A percentile compares a stretch with the other conserved stretches of the same genome.
Evolutionary conservation across 2,113 vertebrate genomes (phyloP).

Genomic region (Mormyrus lacerda): DNA sequence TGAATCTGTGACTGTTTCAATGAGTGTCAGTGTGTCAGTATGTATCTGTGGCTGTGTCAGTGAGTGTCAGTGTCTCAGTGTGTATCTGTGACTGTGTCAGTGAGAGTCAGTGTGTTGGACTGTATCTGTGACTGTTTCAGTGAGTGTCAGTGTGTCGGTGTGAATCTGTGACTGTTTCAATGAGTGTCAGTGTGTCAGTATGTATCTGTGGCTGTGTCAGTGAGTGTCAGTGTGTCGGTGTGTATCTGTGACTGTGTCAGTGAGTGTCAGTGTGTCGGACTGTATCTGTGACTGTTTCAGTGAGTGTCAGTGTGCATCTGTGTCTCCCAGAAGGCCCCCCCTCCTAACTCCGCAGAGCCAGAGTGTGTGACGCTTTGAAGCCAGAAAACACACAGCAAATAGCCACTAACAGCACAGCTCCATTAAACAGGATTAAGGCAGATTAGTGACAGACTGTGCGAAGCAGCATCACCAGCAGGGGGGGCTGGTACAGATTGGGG

Average conservation of each 20-base stretch:
- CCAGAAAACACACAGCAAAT: slow-evolving; percentile 52
- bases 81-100: neutral
- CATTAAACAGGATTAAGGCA: slow-evolving; percentile 67
- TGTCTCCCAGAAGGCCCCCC: no score
- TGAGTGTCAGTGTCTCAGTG: neutral
- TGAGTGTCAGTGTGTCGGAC: neutral
- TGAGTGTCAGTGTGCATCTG: no score
- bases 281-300: no score
- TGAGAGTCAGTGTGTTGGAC: neutral
- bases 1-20: no score
- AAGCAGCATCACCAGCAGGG: slow-evolving; percentile 10
- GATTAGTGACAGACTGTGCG: slow-evolving; percentile 59
- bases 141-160: no score
- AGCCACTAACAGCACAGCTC: slow-evolving; percentile 63
- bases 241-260: neutral
- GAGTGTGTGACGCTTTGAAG: slow-evolving; percentile 35
- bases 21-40: neutral
- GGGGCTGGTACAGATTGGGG: neutral
- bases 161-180: no score
- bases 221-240: neutral
- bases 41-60: neutral
- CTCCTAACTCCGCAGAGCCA: neutral
- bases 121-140: no score
- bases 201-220: neutral
- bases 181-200: neutral